Conservation (phyloP, 2,797 vertebrate species). For the Aselliscus stoliczkanus region DNA sequence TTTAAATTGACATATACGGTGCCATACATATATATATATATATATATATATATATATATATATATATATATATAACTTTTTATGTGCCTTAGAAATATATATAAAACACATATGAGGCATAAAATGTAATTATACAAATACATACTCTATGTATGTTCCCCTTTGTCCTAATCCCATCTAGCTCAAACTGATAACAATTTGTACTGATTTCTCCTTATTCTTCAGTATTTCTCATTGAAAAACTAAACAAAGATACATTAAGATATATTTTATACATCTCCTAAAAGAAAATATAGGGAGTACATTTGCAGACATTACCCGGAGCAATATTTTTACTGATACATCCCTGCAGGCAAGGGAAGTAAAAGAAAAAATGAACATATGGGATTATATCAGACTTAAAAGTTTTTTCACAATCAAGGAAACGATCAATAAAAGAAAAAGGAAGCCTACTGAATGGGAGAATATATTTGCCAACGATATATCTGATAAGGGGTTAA, state of each 20-base stretch:
- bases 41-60: not conserved
- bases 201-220: not conserved
- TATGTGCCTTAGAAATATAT: not conserved
- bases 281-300: too few species aligned
- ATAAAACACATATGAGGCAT: not conserved
- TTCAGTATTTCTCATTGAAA: not conserved
- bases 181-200: not conserved
- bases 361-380: too few species aligned
- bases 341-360: too few species aligned
- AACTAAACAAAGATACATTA: not conserved
- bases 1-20: not conserved
- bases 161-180: not conserved
- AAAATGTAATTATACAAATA: not conserved
- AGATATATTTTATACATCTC: not conserved
- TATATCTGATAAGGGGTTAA: too few species aligned
- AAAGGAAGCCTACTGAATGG: too few species aligned
- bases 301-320: too few species aligned
- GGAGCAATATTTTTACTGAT: too few species aligned
- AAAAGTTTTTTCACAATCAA: too few species aligned
- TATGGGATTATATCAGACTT: too few species aligned
- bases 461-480: too few species aligned
- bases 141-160: not conserved
- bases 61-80: not conserved
- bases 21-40: not conserved
- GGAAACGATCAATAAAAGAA: too few species aligned